These are phyloP conservation scores for Lepidothrix coronata DNA, from an alignment of 2,113 vertebrate genomes.

Conservation along the genomic window DNA sequence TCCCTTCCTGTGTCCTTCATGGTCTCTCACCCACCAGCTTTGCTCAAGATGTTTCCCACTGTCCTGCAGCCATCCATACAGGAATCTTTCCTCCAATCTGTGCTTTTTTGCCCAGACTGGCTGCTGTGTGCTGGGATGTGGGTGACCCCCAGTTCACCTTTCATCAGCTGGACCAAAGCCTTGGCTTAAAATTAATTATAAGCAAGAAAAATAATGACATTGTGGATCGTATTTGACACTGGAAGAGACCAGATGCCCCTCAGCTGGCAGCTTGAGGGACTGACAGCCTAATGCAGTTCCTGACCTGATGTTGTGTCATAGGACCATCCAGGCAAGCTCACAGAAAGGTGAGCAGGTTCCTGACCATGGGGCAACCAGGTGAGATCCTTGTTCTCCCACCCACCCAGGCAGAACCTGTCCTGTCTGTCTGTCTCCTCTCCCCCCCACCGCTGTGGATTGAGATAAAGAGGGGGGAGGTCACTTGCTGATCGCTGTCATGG, in stretches of 20 bases:
- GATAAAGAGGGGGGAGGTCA: background rate
- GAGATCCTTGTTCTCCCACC: background rate
- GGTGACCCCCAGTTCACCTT: background rate
- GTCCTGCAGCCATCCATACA: background rate
- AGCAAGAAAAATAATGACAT: background rate
- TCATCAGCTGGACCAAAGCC: background rate
- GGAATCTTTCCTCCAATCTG: background rate
- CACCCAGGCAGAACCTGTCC: background rate
- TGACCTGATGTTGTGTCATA: background rate
- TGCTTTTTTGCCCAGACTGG: background rate
- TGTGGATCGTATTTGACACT: background rate
- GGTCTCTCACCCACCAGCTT: background rate
- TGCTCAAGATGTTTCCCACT: background rate
- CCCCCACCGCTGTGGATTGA: accelerated
- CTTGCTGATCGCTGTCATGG: background rate
- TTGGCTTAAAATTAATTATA: conserved; percentile 18
- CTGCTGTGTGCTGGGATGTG: background rate
- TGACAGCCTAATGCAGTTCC: background rate
- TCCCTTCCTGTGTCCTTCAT: background rate
- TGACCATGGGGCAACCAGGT: background rate
- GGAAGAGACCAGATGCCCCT: conserved; percentile 32
- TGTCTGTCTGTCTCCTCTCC: background rate
- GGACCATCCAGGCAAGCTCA: background rate
- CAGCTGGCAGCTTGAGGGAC: background rate
- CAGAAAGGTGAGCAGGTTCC: background rate